Base-by-base conservation (phyloP, 2,888 invertebrate species). In the Acronicta alni region DNA sequence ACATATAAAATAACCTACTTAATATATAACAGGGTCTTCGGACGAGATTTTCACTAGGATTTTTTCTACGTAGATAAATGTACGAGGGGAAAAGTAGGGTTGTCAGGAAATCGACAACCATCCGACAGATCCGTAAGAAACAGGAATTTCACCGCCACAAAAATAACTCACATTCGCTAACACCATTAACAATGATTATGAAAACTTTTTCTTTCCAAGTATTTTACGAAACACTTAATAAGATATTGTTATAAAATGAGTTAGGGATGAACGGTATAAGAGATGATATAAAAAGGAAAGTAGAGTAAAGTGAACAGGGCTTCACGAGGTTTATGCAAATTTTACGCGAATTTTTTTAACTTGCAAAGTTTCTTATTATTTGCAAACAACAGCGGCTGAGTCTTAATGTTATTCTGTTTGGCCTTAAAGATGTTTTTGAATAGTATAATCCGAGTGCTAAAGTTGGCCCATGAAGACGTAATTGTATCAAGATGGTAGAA, bases 281-380 rank as follows among this genome's bases (percentile, higher is more conserved):
- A 81, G 85, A 87, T 85, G 84, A 86, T 84, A 84, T 83, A 87
- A 88, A 87, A 87, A 84, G 78, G 80, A 85, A 88, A 89, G 88
- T 81, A 80, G 82, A 81, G 81, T 84, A 87, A 88, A 89, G 83
- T 86, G 85, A 84, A 87, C 84, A 81, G 80, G 82, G 83, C 84
- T 82, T 74, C 81, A 82, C 84, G 82, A 89, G 90, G 89, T 90
- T 92, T 93, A 93, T 92, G 93, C 83, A 89, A 93, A 93, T 93
- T 90, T 89, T 82, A 88, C 87, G 88, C 82, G 84, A 86, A 85
- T 70, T 88, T 90, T 90, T 91, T 90, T 84, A 89, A 91, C 88
- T 92, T 89, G 73, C 86, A 84, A 84, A 88, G 83, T 86, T 88
- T 89, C 89, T 90, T 91, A 89, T 91, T 90, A 89, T 90, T 91